Evolutionary conservation across 2,888 invertebrate species (phyloP).

Genomic region (Eueremaeus valkanovi): DNA sequence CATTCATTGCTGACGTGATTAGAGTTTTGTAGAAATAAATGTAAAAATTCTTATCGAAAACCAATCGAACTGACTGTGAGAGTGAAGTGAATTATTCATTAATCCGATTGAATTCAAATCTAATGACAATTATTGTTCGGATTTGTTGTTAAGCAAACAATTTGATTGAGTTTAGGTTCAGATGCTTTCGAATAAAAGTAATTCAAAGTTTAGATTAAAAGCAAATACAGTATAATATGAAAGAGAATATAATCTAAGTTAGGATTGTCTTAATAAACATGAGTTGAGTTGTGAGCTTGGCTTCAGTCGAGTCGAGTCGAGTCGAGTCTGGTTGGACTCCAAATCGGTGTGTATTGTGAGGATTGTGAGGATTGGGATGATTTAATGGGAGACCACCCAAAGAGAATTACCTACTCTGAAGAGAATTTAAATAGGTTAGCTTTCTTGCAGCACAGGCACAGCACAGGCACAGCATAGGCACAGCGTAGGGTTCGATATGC

Average conservation of each 20-base stretch:
- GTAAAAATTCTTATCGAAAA: background rate
- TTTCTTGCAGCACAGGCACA: no score
- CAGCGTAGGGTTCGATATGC: background rate
- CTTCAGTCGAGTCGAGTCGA: no score
- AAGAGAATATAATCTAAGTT: no score
- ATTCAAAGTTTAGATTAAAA: no score
- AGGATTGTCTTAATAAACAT: background rate
- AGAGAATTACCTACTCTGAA: constrained; percentile 21
- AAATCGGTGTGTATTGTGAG: no score
- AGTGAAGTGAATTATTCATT: background rate
- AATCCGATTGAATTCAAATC: background rate
- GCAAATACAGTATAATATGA: no score
- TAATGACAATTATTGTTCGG: no score
- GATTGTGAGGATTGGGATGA: constrained; percentile 8
- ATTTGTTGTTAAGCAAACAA: background rate
- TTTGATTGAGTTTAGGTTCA: background rate
- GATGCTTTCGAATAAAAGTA: background rate
- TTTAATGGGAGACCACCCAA: constrained; percentile 30
- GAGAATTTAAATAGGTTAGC: no score
- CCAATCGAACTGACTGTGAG: background rate
- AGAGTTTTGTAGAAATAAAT: no score
- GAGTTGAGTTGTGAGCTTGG: constrained; percentile 11
- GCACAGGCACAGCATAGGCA: no score
- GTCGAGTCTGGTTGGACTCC: no score
- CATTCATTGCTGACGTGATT: no score